These are phyloP conservation scores for Hemicordylus capensis DNA, from an alignment of 2,113 vertebrate genomes.

Conservation along the genomic window DNA sequence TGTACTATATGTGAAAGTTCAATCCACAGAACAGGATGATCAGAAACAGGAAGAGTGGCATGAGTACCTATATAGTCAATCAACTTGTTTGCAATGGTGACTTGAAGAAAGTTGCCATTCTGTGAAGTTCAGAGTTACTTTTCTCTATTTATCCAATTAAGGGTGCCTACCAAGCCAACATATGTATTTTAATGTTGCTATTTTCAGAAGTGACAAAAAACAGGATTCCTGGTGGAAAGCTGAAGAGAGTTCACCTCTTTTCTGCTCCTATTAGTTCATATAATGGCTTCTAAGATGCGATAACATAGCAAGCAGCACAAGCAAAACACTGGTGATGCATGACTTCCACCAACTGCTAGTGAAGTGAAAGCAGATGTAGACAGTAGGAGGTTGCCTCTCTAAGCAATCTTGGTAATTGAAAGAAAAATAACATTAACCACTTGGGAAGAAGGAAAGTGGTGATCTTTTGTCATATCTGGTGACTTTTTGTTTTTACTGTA, in stretches of 20 bases:
- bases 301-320: slow-evolving; percentile 52
- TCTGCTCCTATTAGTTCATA: slow-evolving; percentile 60
- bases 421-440: neutral
- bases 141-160: slow-evolving; percentile 53
- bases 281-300: slow-evolving; percentile 63
- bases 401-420: slow-evolving; percentile 34
- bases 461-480: neutral
- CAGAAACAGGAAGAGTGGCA: neutral
- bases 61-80: neutral
- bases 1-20: neutral
- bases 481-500: neutral
- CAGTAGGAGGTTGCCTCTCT: slow-evolving; percentile 57
- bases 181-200: slow-evolving; percentile 68
- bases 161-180: slow-evolving; percentile 57
- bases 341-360: slow-evolving; percentile 64
- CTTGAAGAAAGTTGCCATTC: slow-evolving; percentile 40
- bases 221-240: slow-evolving; percentile 64
- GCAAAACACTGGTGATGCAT: slow-evolving; percentile 58
- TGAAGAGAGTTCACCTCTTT: slow-evolving; percentile 64
- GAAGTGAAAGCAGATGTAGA: slow-evolving; percentile 72
- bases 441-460: neutral
- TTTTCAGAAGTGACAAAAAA: slow-evolving; percentile 64
- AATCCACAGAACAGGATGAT: neutral
- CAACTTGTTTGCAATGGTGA: neutral
- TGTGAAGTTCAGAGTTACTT: slow-evolving; percentile 31